A percentile compares a stretch with the other conserved stretches of the same genome.
Evolutionary conservation across 2,113 vertebrate genomes (phyloP).

Genomic region (Chionis minor): DNA sequence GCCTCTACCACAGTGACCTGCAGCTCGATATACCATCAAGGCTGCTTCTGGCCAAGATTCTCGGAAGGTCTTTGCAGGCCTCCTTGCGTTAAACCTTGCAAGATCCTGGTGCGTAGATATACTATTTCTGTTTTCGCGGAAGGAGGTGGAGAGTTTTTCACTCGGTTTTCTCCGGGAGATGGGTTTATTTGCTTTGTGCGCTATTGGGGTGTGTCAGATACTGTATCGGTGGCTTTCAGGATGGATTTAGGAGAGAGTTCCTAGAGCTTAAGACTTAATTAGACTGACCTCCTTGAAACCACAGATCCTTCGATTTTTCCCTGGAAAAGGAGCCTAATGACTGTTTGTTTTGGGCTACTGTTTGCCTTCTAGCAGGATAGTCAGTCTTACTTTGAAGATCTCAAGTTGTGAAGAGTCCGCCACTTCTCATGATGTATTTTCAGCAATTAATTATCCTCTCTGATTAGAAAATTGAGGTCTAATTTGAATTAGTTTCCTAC

Average conservation of each 20-base stretch:
- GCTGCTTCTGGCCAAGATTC: neutral
- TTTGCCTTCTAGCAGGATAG: neutral
- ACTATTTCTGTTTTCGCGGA: neutral
- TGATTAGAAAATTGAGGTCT: neutral
- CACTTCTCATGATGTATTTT: neutral
- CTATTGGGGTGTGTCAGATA: neutral
- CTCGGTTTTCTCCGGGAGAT: neutral
- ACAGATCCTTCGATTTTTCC: neutral
- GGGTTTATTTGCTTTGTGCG: neutral
- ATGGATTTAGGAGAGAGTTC: neutral
- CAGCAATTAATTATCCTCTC: neutral
- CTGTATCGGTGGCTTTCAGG: neutral
- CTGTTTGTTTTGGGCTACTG: neutral
- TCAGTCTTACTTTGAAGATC: neutral
- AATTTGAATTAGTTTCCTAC: neutral
- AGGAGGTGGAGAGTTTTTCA: neutral
- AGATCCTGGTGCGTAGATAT: fast-evolving
- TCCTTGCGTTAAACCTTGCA: neutral
- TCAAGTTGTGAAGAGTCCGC: neutral
- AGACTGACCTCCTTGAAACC: neutral
- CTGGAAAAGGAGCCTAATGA: neutral
- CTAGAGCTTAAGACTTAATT: neutral
- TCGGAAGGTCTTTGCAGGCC: neutral
- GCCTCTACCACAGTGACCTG: neutral
- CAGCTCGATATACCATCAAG: neutral